These are phyloP conservation scores for Helicoverpa assulta DNA, from an alignment of 2,888 invertebrate genomes.

Conservation along the genomic window DNA sequence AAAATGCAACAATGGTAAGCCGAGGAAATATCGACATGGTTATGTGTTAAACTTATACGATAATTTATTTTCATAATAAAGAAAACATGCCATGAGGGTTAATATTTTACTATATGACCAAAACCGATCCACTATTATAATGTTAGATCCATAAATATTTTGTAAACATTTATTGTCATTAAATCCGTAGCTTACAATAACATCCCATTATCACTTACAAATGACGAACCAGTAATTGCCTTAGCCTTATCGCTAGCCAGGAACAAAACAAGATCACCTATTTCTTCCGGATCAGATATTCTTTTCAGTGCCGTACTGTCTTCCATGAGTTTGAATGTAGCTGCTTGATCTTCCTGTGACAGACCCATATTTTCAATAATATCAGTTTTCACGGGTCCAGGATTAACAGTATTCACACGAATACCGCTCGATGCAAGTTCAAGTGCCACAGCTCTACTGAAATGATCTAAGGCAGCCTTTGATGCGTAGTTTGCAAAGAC, in stretches of 20 bases:
- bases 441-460: slow-evolving; percentile 11
- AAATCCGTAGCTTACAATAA: not conserved
- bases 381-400: slow-evolving; percentile 8
- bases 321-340: not conserved
- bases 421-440: slow-evolving; percentile 20
- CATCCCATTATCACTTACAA: slow-evolving; percentile 8
- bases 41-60: too few species aligned
- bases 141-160: not conserved
- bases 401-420: slow-evolving; percentile 14
- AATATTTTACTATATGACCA: too few species aligned
- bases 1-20: too few species aligned
- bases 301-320: not conserved
- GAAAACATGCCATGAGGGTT: too few species aligned
- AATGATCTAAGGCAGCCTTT: slow-evolving; percentile 18
- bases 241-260: slow-evolving; percentile 16
- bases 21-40: too few species aligned
- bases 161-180: too few species aligned
- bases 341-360: not conserved
- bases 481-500: slow-evolving; percentile 3
- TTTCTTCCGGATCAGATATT: slow-evolving; percentile 70
- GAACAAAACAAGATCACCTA: slow-evolving; percentile 69
- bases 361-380: slow-evolving; percentile 8
- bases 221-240: slow-evolving; percentile 17
- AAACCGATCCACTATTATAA: too few species aligned
- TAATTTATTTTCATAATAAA: too few species aligned